Evolutionary conservation across 2,113 vertebrate species (phyloP).

Genomic region (Malurus melanocephalus): DNA sequence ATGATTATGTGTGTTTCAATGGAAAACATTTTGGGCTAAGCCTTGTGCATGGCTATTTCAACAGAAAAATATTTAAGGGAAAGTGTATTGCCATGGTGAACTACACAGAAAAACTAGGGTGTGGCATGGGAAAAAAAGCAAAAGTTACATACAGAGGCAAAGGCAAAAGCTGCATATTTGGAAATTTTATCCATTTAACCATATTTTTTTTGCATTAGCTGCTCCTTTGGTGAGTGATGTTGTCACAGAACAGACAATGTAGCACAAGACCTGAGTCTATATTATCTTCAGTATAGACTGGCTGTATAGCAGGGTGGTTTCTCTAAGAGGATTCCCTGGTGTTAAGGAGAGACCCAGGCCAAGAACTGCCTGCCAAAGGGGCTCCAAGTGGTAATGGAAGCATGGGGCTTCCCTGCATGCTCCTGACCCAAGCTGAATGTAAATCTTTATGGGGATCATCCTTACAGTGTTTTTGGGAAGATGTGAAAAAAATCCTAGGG

Average conservation of each 20-base stretch:
- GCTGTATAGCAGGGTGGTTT: neutral
- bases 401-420: neutral
- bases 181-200: neutral
- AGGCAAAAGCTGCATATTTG: neutral
- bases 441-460: neutral
- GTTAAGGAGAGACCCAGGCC: neutral
- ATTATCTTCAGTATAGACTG: neutral
- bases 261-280: neutral
- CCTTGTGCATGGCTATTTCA: neutral
- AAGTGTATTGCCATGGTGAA: slow-evolving; percentile 9
- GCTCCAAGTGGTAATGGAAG: neutral
- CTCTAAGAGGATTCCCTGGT: neutral
- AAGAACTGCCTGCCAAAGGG: neutral
- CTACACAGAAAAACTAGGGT: neutral
- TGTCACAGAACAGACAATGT: neutral
- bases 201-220: neutral
- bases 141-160: neutral
- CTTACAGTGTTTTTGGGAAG: neutral
- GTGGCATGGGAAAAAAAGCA: neutral
- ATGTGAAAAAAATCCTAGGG: neutral
- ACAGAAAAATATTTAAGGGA: slow-evolving; percentile 28
- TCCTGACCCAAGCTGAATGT: neutral
- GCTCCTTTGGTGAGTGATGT: neutral
- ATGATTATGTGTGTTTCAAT: neutral
- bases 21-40: slow-evolving; percentile 21